Conservation (phyloP, 2,888 invertebrate species). For the Leptinotarsa haldemani region DNA sequence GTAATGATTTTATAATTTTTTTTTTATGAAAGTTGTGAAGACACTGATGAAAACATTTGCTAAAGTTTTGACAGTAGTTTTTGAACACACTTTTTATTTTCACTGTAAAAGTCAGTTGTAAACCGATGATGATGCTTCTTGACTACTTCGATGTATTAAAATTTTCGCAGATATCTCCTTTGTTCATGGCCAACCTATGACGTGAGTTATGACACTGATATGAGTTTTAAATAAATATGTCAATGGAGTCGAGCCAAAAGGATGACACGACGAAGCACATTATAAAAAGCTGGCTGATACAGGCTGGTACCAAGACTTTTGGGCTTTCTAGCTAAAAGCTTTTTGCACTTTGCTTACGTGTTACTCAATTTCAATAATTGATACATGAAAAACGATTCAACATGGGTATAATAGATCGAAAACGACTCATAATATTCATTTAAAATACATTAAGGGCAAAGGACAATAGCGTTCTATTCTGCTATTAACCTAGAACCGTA, state of each 20-base stretch:
- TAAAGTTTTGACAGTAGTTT: no score
- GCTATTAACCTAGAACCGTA: background rate
- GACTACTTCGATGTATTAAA: background rate
- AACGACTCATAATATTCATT: constrained; percentile 52
- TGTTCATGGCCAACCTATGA: constrained; percentile 9
- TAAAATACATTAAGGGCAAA: constrained; percentile 52
- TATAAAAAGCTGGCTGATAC: constrained; percentile 59
- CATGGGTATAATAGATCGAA: constrained; percentile 24
- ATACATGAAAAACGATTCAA: constrained; percentile 37
- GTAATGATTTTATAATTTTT: no score
- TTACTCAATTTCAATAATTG: constrained; percentile 51
- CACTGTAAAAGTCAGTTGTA: background rate
- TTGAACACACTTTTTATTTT: background rate
- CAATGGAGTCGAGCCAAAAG: constrained; percentile 45
- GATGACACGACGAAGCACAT: constrained; percentile 49
- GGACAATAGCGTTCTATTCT: constrained; percentile 33
- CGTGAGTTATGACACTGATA: background rate
- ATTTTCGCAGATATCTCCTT: background rate
- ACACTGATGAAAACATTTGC: no score
- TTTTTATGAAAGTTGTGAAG: no score
- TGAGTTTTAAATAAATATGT: constrained; percentile 43
- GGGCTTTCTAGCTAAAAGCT: constrained; percentile 63
- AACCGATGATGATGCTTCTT: background rate
- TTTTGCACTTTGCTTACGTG: constrained; percentile 58
- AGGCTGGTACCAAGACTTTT: constrained; percentile 57